A percentile compares a stretch with the other conserved stretches of the same genome.
These are phyloP conservation scores for Gallinago nigripennis DNA, from an alignment of 2,797 vertebrate genomes.

Conservation along the genomic window DNA sequence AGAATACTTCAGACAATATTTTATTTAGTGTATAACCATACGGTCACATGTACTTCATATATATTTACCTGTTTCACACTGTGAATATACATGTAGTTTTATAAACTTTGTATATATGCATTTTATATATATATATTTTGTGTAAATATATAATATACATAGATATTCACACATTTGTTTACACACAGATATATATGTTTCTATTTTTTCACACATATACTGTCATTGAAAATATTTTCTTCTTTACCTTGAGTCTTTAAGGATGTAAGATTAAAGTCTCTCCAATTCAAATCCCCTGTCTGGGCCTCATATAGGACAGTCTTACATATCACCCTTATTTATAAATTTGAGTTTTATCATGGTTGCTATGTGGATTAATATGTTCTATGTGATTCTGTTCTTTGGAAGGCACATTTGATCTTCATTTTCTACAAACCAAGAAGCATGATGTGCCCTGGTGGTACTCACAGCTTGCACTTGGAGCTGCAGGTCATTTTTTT, in stretches of 20 bases:
- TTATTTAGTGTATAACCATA: not conserved
- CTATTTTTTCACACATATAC: not conserved
- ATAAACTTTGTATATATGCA: not conserved
- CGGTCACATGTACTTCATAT: not conserved
- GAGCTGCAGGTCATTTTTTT: conserved; percentile 87
- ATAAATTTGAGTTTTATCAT: not conserved
- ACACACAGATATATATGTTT: not conserved
- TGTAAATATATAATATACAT: not conserved
- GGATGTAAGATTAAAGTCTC: not conserved
- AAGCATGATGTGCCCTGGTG: not conserved
- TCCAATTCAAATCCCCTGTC: not conserved
- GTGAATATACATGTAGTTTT: not conserved
- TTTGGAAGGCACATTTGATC: not conserved
- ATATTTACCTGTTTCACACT: not conserved
- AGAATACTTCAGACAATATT: not conserved
- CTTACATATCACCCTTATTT: not conserved
- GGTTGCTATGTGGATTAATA: not conserved
- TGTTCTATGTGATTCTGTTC: not conserved
- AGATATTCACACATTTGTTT: not conserved
- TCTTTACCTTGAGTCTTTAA: not conserved
- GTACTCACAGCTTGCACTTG: conserved; percentile 85
- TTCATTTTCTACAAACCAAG: not conserved
- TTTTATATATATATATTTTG: not conserved
- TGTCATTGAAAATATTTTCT: not conserved
- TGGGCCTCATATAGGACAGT: not conserved